Percentiles rank a stretch among this genome's conserved stretches.
Conservation (phyloP, 2,113 vertebrate genomes). For the Cyphomyrus plagiostoma region DNA sequence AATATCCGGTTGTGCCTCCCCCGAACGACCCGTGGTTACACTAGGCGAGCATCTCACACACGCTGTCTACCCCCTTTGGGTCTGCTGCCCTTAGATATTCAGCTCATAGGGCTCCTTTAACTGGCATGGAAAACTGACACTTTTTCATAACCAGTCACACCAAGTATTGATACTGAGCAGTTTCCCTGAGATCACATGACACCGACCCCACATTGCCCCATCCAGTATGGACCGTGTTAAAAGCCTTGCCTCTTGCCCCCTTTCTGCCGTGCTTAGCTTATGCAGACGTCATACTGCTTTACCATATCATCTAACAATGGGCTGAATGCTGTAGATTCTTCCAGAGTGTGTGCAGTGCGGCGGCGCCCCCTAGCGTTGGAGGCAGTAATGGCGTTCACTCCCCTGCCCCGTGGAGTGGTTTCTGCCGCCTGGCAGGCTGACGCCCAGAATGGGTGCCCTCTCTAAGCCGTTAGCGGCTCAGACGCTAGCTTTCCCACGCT, state of each 20-base stretch:
- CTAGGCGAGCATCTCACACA: no score
- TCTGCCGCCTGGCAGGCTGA: not conserved
- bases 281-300: not conserved
- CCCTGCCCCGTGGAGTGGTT: not conserved
- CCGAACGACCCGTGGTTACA: no score
- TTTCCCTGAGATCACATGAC: not conserved
- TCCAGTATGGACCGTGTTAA: not conserved
- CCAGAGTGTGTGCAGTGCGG: not conserved
- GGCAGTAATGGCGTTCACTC: not conserved
- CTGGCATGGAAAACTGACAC: not conserved
- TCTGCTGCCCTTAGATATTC: not conserved
- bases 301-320: not conserved
- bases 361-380: not conserved
- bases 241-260: not conserved
- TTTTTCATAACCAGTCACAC: not conserved
- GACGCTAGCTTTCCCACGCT: not conserved
- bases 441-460: not conserved
- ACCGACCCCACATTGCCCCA: not conserved
- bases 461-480: not conserved
- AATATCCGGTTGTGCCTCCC: no score
- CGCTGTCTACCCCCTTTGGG: no score
- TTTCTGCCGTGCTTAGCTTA: not conserved
- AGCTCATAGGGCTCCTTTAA: not conserved
- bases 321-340: not conserved
- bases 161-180: not conserved